Evolutionary conservation across 92 coral and sea anemone species (phyloP).

Genomic region (Epizoanthus rinbou): DNA sequence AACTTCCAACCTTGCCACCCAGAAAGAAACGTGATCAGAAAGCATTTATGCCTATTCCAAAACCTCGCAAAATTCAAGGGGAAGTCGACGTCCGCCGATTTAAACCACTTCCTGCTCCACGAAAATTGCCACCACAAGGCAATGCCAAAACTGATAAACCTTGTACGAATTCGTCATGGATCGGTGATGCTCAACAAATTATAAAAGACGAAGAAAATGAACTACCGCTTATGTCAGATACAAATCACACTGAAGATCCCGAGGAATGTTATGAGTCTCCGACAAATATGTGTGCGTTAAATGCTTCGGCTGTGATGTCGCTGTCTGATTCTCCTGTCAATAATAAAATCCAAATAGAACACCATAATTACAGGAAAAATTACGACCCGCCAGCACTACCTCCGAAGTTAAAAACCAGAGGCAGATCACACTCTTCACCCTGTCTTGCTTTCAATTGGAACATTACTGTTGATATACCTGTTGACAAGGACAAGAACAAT

Average conservation of each 20-base stretch:
- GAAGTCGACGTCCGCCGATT: constrained; percentile 23
- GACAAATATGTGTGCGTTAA: not conserved
- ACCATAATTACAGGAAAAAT: not conserved
- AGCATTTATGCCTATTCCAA: constrained; percentile 4
- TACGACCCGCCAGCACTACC: constrained; percentile 13
- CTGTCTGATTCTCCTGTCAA: not conserved
- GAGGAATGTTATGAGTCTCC: not conserved
- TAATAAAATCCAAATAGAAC: not conserved
- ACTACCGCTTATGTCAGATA: not conserved
- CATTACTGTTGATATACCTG: constrained; percentile 29
- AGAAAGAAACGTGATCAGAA: constrained; percentile 23
- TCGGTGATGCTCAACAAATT: not conserved
- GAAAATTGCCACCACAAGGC: constrained; percentile 8
- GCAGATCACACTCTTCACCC: not conserved
- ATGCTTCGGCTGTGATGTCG: not conserved
- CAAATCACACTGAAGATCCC: not conserved
- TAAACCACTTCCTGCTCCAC: constrained; percentile 39
- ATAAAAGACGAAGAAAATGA: not conserved
- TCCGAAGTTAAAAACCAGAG: constrained; percentile 9
- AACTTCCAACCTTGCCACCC: constrained; percentile 11
- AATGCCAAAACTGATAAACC: not conserved
- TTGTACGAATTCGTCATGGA: not conserved
- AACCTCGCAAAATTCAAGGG: not conserved
- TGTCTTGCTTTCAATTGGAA: constrained; percentile 19
- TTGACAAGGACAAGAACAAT: constrained; percentile 19